Percentiles rank a stretch among this genome's conserved stretches.
Conservation (phyloP, 1,140 invertebrate genomes). For the Panonychus citri region DNA sequence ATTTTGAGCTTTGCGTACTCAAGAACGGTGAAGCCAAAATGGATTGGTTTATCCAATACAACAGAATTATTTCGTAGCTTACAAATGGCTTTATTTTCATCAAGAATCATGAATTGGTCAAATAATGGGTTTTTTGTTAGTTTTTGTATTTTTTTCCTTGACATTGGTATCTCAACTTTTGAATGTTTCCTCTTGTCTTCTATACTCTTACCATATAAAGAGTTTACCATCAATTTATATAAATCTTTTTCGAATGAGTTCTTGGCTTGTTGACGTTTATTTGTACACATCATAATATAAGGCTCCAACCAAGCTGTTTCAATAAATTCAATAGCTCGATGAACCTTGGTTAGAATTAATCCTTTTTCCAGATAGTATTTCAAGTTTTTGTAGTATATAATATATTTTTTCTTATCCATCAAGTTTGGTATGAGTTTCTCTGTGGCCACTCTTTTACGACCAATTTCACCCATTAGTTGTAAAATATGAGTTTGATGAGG, state of each 20-base stretch:
- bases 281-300: slow-evolving; percentile 25
- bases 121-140: slow-evolving; percentile 19
- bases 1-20: slow-evolving; percentile 17
- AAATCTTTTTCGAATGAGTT: slow-evolving; percentile 20
- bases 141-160: slow-evolving; percentile 18
- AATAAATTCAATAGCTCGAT: slow-evolving; percentile 25
- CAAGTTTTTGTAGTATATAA: slow-evolving; percentile 27
- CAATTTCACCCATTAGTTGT: too few relatives aligned
- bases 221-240: slow-evolving; percentile 25
- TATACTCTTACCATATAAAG: slow-evolving; percentile 27
- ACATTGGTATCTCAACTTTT: slow-evolving; percentile 21
- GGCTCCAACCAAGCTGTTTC: slow-evolving; percentile 26
- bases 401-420: slow-evolving; percentile 20
- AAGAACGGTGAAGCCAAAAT: slow-evolving; percentile 16
- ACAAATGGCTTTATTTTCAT: slow-evolving; percentile 7
- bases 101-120: slow-evolving; percentile 10
- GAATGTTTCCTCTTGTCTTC: slow-evolving; percentile 26
- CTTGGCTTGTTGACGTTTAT: slow-evolving; percentile 14
- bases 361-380: slow-evolving; percentile 26
- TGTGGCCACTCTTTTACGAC: too few relatives aligned
- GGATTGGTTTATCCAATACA: slow-evolving; percentile 16
- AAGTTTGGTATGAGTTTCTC: slow-evolving; percentile 8
- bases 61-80: slow-evolving; percentile 13
- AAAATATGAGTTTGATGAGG: too few relatives aligned
- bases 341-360: slow-evolving; percentile 25